Base-by-base conservation (phyloP, 92 coral and sea anemone genomes). In the Zoanthus sociatus region DNA sequence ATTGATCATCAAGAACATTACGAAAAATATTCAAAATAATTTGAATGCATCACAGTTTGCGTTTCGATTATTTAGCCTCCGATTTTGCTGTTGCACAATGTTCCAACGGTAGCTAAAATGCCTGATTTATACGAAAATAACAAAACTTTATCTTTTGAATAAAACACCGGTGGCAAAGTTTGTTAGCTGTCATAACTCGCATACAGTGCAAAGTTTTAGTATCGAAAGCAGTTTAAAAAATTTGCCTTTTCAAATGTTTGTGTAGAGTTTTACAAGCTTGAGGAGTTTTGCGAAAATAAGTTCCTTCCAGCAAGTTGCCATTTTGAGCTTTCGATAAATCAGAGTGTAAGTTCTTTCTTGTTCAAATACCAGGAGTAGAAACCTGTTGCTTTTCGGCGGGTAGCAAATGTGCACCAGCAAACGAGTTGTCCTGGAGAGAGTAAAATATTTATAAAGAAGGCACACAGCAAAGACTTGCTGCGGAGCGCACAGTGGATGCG, bases 361-460 rank as follows among this genome's bases (percentile, higher is more conserved):
- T 81, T 50, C 70, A 66, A 44, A 56, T 73, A 21, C 67, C 67
- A 46, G n/a, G 73, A 69, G 75, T 33, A 20, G 84, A 81, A 51
- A 81, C 85, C 85, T 81, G 85, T 44, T 81, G 74, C 58, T 56
- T 64, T 66, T 77, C 76, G 11, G 60, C 85, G 85, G 85, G 85
- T 81, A 66, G 31, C 71, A 20, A 46, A 12, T 81, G 85, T 81
- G 85, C 85, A 81, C 85, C 85, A 48, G 85, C 76, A 67, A 50
- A 50, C 55, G 9, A 67, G 60, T 64, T 37, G 84, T 31, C 84
- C 74, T 66, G 73, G 74, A 81, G 45, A 50, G 75, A 51, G 47
- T 81, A 32, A 81, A 81, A 66, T 81, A 81, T 81, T 81, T 42
- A 81, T 81, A 46, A 64, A 53, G 58, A 2, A 9, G 30, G 33